phyloP scores from a whole-genome alignment of 2,888 invertebrate species.

The Acronicta aceris region DNA sequence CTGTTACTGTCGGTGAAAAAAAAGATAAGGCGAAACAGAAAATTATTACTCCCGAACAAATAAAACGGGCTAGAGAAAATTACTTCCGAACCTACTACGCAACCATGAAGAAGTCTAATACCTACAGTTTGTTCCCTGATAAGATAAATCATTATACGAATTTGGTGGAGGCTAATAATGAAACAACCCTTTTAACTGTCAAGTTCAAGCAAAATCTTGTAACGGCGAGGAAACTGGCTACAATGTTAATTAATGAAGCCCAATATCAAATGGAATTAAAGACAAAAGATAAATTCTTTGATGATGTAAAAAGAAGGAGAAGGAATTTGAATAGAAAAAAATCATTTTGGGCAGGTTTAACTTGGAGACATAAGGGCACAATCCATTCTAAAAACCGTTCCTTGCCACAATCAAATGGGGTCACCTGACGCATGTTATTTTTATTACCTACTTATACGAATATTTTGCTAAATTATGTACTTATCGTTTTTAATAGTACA shows the following conservation, averaged over 20 bases:
- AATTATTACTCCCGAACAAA: slow-evolving; percentile 61
- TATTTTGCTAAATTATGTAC: not conserved
- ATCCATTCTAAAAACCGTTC: slow-evolving; percentile 8
- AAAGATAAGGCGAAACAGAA: slow-evolving; percentile 56
- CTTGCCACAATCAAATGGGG: slow-evolving; percentile 2
- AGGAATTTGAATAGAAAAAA: slow-evolving; percentile 25
- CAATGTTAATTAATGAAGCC: slow-evolving; percentile 60
- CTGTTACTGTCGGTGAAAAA: slow-evolving; percentile 60
- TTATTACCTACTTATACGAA: not conserved
- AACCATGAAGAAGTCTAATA: slow-evolving; percentile 58
- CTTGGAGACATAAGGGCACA: slow-evolving; percentile 11
- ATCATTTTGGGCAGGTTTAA: slow-evolving; percentile 9
- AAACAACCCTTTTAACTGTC: slow-evolving; percentile 23
- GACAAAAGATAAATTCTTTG: slow-evolving; percentile 8
- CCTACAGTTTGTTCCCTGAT: slow-evolving; percentile 25
- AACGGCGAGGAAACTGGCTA: slow-evolving; percentile 72
- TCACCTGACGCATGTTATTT: slow-evolving; percentile 7
- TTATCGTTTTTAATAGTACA: not conserved
- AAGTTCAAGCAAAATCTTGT: slow-evolving; percentile 61
- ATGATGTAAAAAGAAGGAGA: slow-evolving; percentile 23
- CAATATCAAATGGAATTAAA: slow-evolving; percentile 33
- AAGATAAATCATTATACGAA: slow-evolving; percentile 20
- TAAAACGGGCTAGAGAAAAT: slow-evolving; percentile 74
- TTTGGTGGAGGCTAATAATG: slow-evolving; percentile 20
- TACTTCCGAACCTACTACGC: slow-evolving; percentile 74